These are phyloP conservation scores for Hyalella azteca DNA, from an alignment of 2,888 invertebrate genomes.

Conservation along the genomic window DNA sequence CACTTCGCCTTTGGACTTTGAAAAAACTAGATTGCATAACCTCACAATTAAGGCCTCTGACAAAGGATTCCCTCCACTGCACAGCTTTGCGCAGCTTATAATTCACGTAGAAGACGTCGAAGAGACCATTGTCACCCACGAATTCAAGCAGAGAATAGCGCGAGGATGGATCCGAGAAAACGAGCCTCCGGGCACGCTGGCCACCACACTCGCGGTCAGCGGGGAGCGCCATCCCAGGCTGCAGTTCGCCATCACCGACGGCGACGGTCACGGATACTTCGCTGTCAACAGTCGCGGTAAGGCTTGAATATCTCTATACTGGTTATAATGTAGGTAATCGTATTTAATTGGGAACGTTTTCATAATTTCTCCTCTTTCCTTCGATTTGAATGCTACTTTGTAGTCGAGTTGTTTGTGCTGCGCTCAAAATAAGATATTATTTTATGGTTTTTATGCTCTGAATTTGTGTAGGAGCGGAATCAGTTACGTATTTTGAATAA, in stretches of 20 bases:
- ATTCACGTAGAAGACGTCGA: conserved; percentile 84
- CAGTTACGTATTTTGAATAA: too few species aligned
- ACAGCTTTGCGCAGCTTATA: conserved; percentile 76
- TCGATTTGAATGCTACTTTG: too few species aligned
- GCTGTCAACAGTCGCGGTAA: conserved; percentile 19
- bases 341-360: too few species aligned
- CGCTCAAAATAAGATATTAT: too few species aligned
- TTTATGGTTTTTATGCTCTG: too few species aligned
- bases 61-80: conserved; percentile 80
- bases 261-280: conserved; percentile 29
- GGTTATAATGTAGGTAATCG: too few species aligned
- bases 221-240: neutral
- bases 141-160: conserved; percentile 71
- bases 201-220: conserved; percentile 71
- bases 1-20: conserved; percentile 80
- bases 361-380: too few species aligned
- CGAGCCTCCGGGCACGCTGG: conserved; percentile 76
- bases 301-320: neutral
- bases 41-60: conserved; percentile 85
- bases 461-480: too few species aligned
- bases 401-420: too few species aligned
- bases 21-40: conserved; percentile 86
- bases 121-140: conserved; percentile 73
- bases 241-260: conserved; percentile 23
- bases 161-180: conserved; percentile 80